Evolutionary conservation across 1,140 invertebrate genomes (phyloP), one percentile per base, ranked within the genome.

Genomic region (Sipha flava): DNA sequence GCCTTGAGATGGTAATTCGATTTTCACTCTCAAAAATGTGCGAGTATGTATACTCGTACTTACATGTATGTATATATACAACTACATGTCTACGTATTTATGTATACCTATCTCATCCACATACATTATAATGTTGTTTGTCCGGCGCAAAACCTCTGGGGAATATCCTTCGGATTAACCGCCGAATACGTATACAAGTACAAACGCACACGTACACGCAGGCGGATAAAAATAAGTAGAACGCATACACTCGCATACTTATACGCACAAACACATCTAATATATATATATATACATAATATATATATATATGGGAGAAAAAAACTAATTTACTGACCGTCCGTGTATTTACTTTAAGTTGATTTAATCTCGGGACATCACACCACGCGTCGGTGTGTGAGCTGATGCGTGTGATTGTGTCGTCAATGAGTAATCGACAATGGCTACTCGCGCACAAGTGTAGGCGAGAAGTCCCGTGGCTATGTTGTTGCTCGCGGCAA

Each of bases 81-180:
- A 1, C 16, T 29, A 45, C 16, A 4, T n/a, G n/a, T n/a, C n/a
- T n/a, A n/a, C n/a, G n/a, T n/a, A 34, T 66, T 14, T 43, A 66
- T 9, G 18, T 40, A 66, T 34, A 14, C 29, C 16, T 49, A n/a
- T n/a, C 37, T 52, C 47, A 3, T 23, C 7, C 18, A 59, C 43
- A 59, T 29, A 43, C 73, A 18, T 40, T 59, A 40, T 77, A 57
- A 77, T 77, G 73, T 59, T 40, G 73, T 77, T 77, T 77, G 73
- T 77, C 73, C 73, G 47, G 70, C 34, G 52, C 40, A 59, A 57
- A 57, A 77, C 52, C 49, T 77, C 73, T 40, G 34, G 73, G 49
- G 73, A 31, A 54, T 52, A 54, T 54, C 72, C 47, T 75, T 34
- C n/a, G 49, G 47, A 75, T 75, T 54, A 37, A 49, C 43, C 23